These are phyloP conservation scores for Melanogrammus aeglefinus DNA, from an alignment of 2,797 vertebrate genomes.

Conservation along the genomic window DNA sequence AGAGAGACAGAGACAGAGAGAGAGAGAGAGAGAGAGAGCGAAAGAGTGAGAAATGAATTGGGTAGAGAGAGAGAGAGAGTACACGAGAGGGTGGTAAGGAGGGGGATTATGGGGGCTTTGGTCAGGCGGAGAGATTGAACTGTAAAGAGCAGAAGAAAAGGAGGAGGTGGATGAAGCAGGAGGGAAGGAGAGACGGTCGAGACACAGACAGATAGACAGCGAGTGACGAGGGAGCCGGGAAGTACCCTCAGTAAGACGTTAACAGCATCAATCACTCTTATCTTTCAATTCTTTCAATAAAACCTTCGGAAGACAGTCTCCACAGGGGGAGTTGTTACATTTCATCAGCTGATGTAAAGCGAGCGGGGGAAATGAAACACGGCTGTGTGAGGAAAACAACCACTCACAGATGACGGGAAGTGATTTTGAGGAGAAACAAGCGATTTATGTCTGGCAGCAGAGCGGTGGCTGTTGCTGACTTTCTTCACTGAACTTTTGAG, in stretches of 20 bases:
- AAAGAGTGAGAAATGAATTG: no score
- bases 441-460: background rate
- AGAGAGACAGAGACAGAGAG: background rate
- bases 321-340: background rate
- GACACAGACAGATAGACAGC: constrained; percentile 7
- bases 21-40: background rate
- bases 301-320: constrained; percentile 5
- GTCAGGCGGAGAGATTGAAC: background rate
- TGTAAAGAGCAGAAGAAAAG: background rate
- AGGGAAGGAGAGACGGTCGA: background rate
- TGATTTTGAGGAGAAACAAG: background rate
- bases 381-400: background rate
- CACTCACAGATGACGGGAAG: constrained; percentile 2
- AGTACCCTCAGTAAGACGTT: background rate
- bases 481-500: background rate
- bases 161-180: background rate
- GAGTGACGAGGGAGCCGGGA: background rate
- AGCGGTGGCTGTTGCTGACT: background rate
- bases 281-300: constrained; percentile 18
- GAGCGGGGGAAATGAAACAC: background rate
- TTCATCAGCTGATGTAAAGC: background rate
- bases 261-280: constrained; percentile 17
- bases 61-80: background rate
- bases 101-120: background rate
- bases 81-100: background rate